These are phyloP conservation scores for Thymelicus acteon DNA, from an alignment of 2,888 invertebrate genomes.

Conservation along the genomic window DNA sequence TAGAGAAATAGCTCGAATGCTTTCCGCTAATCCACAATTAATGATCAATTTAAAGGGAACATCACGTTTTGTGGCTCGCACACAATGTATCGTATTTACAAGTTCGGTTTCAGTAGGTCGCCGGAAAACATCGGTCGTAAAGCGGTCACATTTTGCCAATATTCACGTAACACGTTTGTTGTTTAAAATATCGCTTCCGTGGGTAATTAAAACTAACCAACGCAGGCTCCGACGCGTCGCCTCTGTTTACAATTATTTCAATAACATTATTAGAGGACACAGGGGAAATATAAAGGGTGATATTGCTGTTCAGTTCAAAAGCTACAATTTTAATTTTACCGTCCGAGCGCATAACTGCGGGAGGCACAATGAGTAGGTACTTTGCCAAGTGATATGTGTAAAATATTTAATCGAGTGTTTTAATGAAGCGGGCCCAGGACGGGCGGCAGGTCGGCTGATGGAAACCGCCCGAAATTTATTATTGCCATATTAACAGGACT, in stretches of 20 bases:
- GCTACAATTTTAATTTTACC: conserved; percentile 53
- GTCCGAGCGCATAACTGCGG: conserved; percentile 44
- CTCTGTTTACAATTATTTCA: conserved; percentile 67
- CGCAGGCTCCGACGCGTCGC: conserved; percentile 54
- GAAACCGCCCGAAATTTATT: conserved; percentile 77
- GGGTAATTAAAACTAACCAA: conserved; percentile 75
- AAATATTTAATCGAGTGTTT: conserved; percentile 68
- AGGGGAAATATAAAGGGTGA: conserved; percentile 62
- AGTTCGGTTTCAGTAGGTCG: conserved; percentile 31
- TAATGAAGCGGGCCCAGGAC: conserved; percentile 59
- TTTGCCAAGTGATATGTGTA: conserved; percentile 58
- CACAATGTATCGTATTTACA: conserved; percentile 24
- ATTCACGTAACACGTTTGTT: conserved; percentile 61
- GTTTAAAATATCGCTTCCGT: conserved; percentile 70
- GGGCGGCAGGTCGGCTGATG: conserved; percentile 56
- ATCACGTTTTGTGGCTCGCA: conserved; percentile 31
- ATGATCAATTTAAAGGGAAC: conserved; percentile 36
- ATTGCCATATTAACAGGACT: conserved; percentile 76
- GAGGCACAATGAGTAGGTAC: conserved; percentile 36
- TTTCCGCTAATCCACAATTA: conserved; percentile 39
- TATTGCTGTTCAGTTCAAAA: conserved; percentile 52
- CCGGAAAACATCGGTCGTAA: conserved; percentile 46
- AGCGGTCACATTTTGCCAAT: conserved; percentile 54
- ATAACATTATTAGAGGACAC: conserved; percentile 67
- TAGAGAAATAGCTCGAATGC: conserved; percentile 63